Evolutionary conservation across 2,888 invertebrate genomes (phyloP).

Genomic region (Cryptocheilus praepositus): DNA sequence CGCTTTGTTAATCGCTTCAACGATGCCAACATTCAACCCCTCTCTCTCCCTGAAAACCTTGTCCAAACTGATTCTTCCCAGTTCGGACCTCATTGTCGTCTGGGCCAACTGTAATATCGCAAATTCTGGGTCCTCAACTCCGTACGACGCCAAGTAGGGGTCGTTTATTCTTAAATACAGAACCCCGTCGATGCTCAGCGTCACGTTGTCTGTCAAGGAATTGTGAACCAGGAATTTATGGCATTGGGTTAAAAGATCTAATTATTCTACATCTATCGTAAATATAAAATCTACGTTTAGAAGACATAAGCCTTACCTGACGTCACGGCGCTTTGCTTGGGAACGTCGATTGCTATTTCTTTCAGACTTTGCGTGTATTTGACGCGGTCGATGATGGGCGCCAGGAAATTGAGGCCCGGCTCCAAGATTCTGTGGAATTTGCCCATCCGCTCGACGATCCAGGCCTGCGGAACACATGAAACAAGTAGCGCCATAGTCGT

Average conservation of each 20-base stretch:
- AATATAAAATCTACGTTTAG: too few species aligned
- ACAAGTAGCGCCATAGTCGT: too few species aligned
- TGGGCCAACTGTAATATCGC: slow-evolving; percentile 99
- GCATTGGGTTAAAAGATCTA: too few species aligned
- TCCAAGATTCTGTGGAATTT: slow-evolving; percentile 95
- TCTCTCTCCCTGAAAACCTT: slow-evolving; percentile 98
- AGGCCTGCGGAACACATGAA: too few species aligned
- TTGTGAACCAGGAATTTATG: too few species aligned
- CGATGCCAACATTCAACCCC: slow-evolving; percentile 94
- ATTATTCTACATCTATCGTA: too few species aligned
- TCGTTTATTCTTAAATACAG: slow-evolving; percentile 95
- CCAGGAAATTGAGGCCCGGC: slow-evolving; percentile 94
- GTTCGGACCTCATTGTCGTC: slow-evolving; percentile 99
- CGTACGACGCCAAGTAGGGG: slow-evolving; percentile 96
- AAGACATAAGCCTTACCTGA: slow-evolving; percentile 77
- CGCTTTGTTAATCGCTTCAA: slow-evolving; percentile 97
- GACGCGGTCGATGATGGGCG: slow-evolving; percentile 93
- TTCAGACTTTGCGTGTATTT: slow-evolving; percentile 99
- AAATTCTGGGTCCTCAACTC: slow-evolving; percentile 99
- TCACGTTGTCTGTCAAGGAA: slow-evolving; percentile 89
- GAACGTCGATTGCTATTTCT: slow-evolving; percentile 99
- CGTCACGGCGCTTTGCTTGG: slow-evolving; percentile 98
- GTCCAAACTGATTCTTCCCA: slow-evolving; percentile 97
- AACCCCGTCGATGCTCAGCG: slow-evolving; percentile 96
- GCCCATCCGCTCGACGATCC: slow-evolving; percentile 99